Percentiles rank a stretch among this genome's conserved stretches.
These are phyloP conservation scores for Plagodis dolabraria DNA, from an alignment of 2,888 invertebrate species.

Conservation along the genomic window DNA sequence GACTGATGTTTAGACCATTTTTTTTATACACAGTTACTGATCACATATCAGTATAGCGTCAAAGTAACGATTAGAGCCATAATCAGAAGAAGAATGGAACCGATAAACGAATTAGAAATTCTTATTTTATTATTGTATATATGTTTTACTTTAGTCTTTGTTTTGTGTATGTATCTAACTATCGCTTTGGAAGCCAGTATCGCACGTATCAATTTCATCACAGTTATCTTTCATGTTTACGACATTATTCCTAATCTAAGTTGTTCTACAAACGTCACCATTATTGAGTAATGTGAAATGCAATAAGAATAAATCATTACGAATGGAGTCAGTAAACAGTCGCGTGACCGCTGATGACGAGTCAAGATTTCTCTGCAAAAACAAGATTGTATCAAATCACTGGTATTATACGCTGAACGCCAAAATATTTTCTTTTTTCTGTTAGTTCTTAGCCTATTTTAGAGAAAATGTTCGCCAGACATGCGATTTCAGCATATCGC, in stretches of 20 bases:
- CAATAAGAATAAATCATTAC: conserved; percentile 32
- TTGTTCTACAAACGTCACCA: conserved; percentile 9
- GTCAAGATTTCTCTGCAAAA: conserved; percentile 72
- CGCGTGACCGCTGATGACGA: conserved; percentile 69
- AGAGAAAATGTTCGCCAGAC: conserved; percentile 59
- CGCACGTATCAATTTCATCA: not conserved
- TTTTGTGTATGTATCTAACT: too few relatives aligned
- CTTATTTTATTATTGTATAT: too few relatives aligned
- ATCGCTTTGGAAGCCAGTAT: not conserved
- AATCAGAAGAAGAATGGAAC: too few relatives aligned
- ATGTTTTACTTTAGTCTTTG: too few relatives aligned
- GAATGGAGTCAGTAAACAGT: conserved; percentile 41
- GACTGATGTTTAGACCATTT: too few relatives aligned
- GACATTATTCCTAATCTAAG: conserved; percentile 12
- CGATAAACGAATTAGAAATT: too few relatives aligned
- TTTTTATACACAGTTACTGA: too few relatives aligned
- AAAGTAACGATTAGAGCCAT: too few relatives aligned
- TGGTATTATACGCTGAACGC: conserved; percentile 63
- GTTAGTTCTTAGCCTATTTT: conserved; percentile 54
- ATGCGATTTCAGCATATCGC: conserved; percentile 59
- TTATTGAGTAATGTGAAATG: conserved; percentile 37
- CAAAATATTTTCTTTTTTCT: conserved; percentile 58
- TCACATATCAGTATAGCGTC: too few relatives aligned
- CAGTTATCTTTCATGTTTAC: conserved; percentile 3
- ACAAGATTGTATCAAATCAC: conserved; percentile 73